These are phyloP conservation scores for Drosophila planitibia DNA, from an alignment of 2,888 invertebrate species.

Conservation along the genomic window DNA sequence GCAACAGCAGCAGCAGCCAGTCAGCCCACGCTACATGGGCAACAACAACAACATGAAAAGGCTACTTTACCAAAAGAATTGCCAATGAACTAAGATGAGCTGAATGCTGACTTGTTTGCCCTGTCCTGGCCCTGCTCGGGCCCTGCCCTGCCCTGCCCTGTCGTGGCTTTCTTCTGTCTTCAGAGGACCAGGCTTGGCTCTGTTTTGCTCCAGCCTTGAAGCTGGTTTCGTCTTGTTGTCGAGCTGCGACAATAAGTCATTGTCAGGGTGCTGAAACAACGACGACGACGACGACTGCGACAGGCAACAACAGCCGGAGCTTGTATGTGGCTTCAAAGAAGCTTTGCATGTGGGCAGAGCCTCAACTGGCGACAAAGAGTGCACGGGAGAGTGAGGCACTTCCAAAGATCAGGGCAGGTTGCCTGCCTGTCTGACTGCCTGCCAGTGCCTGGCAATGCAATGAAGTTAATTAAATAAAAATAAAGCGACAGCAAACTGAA, in stretches of 20 bases:
- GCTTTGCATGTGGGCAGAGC: constrained; percentile 66
- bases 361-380: constrained; percentile 17
- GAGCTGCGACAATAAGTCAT: constrained; percentile 72
- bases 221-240: constrained; percentile 21
- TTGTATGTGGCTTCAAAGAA: constrained; percentile 41
- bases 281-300: constrained; percentile 49
- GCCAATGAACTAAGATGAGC: constrained; percentile 70
- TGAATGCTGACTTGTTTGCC: constrained; percentile 38
- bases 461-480: constrained; percentile 79
- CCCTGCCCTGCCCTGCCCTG: not conserved
- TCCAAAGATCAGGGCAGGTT: constrained; percentile 38
- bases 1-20: not conserved
- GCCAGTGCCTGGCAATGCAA: constrained; percentile 55
- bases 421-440: constrained; percentile 22
- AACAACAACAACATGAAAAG: constrained; percentile 60
- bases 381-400: not conserved
- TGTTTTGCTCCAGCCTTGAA: constrained; percentile 12
- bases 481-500: constrained; percentile 73
- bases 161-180: not conserved
- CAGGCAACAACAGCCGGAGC: constrained; percentile 49
- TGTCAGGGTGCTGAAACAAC: constrained; percentile 76
- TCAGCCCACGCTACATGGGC: constrained; percentile 46
- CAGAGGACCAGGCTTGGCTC: constrained; percentile 12
- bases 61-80: constrained; percentile 70
- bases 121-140: constrained; percentile 10